These are phyloP conservation scores for Periophthalmodon schlosseri DNA, from an alignment of 2,113 vertebrate genomes.

Conservation along the genomic window DNA sequence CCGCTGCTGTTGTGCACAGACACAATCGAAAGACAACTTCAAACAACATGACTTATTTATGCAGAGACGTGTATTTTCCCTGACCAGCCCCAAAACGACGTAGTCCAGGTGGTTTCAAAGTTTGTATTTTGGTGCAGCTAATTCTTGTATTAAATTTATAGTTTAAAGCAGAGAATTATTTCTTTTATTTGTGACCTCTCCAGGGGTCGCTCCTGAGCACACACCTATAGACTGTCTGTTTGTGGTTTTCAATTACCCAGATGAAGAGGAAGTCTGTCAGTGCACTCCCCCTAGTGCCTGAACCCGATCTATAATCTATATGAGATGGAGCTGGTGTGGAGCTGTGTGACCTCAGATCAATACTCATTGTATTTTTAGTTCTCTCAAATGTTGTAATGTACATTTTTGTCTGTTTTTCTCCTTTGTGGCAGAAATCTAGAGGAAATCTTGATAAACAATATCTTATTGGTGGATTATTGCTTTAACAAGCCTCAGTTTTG, in stretches of 20 bases:
- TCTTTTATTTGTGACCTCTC: neutral
- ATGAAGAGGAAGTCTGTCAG: constrained; percentile 1
- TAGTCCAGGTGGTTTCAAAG: no score
- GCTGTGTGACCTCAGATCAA: neutral
- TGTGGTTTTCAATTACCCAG: neutral
- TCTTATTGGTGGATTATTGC: no score
- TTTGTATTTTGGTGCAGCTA: neutral
- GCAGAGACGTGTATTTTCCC: no score
- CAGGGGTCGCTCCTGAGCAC: neutral
- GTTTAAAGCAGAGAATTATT: no score
- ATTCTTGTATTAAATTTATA: neutral
- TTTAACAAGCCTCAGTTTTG: neutral
- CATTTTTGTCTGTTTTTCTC: neutral
- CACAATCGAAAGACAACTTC: no score
- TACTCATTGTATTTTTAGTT: neutral
- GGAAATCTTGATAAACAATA: neutral
- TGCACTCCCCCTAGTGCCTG: constrained; percentile 3
- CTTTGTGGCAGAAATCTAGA: neutral
- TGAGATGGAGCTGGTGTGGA: neutral
- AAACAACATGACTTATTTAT: no score
- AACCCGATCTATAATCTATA: neutral
- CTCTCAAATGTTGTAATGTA: neutral
- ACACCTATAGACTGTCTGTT: neutral
- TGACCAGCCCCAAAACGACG: no score
- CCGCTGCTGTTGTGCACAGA: no score